These are phyloP conservation scores for Hystrix brachyura DNA, from an alignment of 2,113 vertebrate genomes.

Conservation along the genomic window DNA sequence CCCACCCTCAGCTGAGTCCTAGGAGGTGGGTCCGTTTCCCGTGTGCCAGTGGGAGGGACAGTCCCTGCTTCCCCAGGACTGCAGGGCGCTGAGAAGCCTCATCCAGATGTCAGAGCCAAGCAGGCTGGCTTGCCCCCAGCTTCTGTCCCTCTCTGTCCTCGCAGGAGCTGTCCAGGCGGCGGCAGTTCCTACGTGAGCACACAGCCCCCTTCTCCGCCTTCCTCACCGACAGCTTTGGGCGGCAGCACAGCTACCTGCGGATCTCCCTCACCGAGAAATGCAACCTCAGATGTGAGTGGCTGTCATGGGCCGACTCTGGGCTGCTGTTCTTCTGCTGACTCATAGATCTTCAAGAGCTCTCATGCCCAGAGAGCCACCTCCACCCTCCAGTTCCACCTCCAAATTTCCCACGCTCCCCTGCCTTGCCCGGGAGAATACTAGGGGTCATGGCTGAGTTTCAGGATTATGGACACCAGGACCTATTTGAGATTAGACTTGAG, in stretches of 20 bases:
- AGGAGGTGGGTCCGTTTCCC: background rate
- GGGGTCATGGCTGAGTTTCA: background rate
- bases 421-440: background rate
- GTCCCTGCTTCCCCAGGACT: background rate
- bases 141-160: conserved; percentile 9
- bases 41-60: background rate
- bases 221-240: conserved; percentile 94
- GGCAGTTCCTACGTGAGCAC: conserved; percentile 83
- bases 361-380: background rate
- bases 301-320: background rate
- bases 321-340: too few species aligned
- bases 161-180: conserved; percentile 86
- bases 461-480: background rate
- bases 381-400: background rate
- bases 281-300: conserved; percentile 96
- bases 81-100: background rate
- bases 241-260: conserved; percentile 96
- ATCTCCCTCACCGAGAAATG: conserved; percentile 98
- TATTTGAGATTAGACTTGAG: background rate
- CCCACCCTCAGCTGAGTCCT: background rate
- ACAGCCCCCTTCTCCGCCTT: conserved; percentile 93
- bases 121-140: background rate
- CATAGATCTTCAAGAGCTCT: too few species aligned
- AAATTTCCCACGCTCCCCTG: background rate
- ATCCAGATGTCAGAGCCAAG: background rate